Conservation (phyloP, 2,888 invertebrate genomes). For the Cephus rjabovi region DNA sequence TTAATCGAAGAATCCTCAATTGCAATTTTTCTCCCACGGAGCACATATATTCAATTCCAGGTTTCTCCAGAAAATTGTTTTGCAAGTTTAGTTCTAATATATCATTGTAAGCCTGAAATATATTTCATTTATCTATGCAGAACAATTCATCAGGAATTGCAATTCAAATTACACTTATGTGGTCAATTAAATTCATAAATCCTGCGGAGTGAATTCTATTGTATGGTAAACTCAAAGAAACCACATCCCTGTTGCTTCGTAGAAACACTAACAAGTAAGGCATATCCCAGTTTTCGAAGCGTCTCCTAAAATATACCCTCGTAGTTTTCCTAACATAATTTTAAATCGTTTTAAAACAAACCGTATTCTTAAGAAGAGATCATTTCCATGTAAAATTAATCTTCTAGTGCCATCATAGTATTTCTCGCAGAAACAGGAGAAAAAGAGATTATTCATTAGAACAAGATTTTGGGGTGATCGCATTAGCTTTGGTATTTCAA, state of each 20-base stretch:
- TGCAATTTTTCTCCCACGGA: slow-evolving; percentile 55
- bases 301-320: slow-evolving; percentile 49
- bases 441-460: slow-evolving; percentile 27
- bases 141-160: slow-evolving; percentile 67
- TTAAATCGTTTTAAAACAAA: slow-evolving; percentile 30
- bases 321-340: background rate
- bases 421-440: slow-evolving; percentile 66
- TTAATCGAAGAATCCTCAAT: slow-evolving; percentile 69
- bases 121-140: slow-evolving; percentile 41
- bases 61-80: slow-evolving; percentile 69
- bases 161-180: slow-evolving; percentile 37
- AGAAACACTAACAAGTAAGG: slow-evolving; percentile 69
- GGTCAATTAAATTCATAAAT: slow-evolving; percentile 43
- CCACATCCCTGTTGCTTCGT: slow-evolving; percentile 66
- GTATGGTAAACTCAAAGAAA: slow-evolving; percentile 70
- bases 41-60: slow-evolving; percentile 62
- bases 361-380: slow-evolving; percentile 66
- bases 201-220: slow-evolving; percentile 66
- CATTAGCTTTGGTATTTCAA: slow-evolving; percentile 10
- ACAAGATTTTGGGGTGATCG: background rate
- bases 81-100: slow-evolving; percentile 70
- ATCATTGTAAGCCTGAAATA: slow-evolving; percentile 67
- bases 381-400: slow-evolving; percentile 69
- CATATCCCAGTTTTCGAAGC: slow-evolving; percentile 69
- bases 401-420: slow-evolving; percentile 70